These are phyloP conservation scores for Paraplagusia blochii DNA, from an alignment of 2,113 vertebrate genomes.

Conservation along the genomic window DNA sequence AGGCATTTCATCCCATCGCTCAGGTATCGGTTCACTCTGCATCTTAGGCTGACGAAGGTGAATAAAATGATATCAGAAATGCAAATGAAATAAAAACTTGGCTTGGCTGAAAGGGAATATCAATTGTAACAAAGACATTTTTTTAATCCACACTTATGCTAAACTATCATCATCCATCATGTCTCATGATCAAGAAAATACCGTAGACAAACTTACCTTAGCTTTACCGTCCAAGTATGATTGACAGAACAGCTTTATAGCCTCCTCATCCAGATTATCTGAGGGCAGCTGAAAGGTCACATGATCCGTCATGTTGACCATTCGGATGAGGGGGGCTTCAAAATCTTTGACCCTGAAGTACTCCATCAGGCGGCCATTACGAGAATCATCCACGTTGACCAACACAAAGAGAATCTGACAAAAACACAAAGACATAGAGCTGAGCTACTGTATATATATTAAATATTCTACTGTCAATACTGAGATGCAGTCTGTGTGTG, in stretches of 20 bases:
- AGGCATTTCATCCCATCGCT: conserved; percentile 82
- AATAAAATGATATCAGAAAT: too few species aligned
- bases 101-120: too few species aligned
- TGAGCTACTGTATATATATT: not conserved
- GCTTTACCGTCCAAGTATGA: conserved; percentile 80
- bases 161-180: too few species aligned
- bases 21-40: conserved; percentile 84
- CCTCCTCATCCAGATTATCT: conserved; percentile 73
- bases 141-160: too few species aligned
- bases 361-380: conserved; percentile 83
- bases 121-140: too few species aligned
- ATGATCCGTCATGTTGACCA: conserved; percentile 83
- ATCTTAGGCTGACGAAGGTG: conserved; percentile 81
- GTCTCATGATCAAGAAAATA: too few species aligned
- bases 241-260: conserved; percentile 76
- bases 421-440: not conserved
- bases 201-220: conserved; percentile 73
- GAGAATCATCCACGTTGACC: conserved; percentile 79
- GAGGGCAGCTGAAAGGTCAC: conserved; percentile 86
- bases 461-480: too few species aligned
- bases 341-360: conserved; percentile 82
- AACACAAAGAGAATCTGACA: conserved; percentile 84
- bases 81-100: too few species aligned
- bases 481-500: conserved; percentile 3
- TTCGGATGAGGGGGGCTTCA: conserved; percentile 79